A percentile compares a stretch with the other conserved stretches of the same genome.
These are phyloP conservation scores for Tenthredo scrophulariae DNA, from an alignment of 2,888 invertebrate genomes.

Conservation along the genomic window DNA sequence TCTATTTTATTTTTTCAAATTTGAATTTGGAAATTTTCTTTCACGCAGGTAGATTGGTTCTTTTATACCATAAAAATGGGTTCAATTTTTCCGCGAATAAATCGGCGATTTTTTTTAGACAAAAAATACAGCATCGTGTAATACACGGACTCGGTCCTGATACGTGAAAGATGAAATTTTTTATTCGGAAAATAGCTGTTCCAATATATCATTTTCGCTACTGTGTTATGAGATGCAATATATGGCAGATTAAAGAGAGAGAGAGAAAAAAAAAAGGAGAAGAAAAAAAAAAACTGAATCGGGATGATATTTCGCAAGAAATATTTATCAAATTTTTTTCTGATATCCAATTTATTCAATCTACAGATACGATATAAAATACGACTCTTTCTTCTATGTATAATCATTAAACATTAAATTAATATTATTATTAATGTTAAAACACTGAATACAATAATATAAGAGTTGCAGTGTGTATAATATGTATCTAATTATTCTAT, in stretches of 20 bases:
- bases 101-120: neutral
- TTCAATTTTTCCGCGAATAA: neutral
- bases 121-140: neutral
- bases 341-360: neutral
- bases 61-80: neutral
- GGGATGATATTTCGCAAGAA: neutral
- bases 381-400: neutral
- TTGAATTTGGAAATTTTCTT: neutral
- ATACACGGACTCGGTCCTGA: neutral
- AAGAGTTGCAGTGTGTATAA: constrained; percentile 12
- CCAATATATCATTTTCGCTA: neutral
- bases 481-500: neutral
- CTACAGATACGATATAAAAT: neutral
- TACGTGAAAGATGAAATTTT: neutral
- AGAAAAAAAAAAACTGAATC: neutral
- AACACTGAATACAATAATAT: constrained; percentile 20
- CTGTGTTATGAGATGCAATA: neutral
- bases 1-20: neutral
- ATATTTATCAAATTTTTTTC: neutral
- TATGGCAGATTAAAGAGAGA: neutral
- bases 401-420: neutral
- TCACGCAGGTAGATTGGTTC: neutral
- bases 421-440: constrained; percentile 16
- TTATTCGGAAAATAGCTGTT: neutral
- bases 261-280: neutral